Conservation (phyloP, 2,797 vertebrate genomes). For the Oreortyx pictus region DNA sequence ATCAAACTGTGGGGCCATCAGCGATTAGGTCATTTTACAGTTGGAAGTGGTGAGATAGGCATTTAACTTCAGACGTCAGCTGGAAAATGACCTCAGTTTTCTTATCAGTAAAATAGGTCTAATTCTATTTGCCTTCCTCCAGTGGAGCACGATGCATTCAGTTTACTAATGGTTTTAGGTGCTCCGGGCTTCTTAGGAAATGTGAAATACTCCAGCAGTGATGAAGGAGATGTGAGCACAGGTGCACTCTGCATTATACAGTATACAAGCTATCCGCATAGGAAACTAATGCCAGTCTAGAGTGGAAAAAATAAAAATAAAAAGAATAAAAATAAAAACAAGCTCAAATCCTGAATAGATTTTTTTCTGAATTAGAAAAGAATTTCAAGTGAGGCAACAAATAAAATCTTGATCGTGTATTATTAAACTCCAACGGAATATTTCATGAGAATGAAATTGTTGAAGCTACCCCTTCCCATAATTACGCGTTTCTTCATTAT, state of each 20-base stretch:
- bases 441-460: not conserved
- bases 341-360: not conserved
- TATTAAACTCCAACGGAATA: not conserved
- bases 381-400: not conserved
- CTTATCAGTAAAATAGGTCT: not conserved
- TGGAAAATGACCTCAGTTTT: slow-evolving; percentile 1
- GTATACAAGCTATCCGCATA: not conserved
- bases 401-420: not conserved
- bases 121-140: slow-evolving; percentile 25
- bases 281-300: not conserved
- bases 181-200: not conserved
- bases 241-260: not conserved
- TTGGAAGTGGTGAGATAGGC: not conserved
- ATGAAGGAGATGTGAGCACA: not conserved
- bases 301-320: not conserved
- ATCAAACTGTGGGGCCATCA: not conserved
- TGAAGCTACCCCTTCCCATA: not conserved
- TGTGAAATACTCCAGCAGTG: not conserved
- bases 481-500: not conserved
- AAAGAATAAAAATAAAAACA: not conserved
- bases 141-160: not conserved
- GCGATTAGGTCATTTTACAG: not conserved
- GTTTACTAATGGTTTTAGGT: not conserved
- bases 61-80: not conserved
- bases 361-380: not conserved